phyloP scores from a whole-genome alignment of 2,113 vertebrate genomes.

The Eclectus roratus region DNA sequence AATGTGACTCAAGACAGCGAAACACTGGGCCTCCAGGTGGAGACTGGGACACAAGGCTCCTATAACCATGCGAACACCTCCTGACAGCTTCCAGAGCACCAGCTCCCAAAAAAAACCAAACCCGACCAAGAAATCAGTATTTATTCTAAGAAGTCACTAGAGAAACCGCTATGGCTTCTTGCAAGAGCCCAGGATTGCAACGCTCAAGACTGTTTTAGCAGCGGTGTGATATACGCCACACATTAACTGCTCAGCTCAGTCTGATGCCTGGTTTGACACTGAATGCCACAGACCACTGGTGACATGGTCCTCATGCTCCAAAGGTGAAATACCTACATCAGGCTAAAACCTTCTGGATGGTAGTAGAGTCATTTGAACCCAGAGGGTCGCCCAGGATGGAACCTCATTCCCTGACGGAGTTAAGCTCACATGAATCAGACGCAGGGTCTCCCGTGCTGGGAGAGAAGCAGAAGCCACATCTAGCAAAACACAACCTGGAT shows the following conservation, averaged over 20 bases:
- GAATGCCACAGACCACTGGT: fast-evolving
- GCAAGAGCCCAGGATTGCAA: fast-evolving
- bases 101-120: not conserved
- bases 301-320: fast-evolving
- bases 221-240: fast-evolving
- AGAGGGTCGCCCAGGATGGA: fast-evolving
- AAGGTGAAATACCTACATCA: fast-evolving
- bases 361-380: fast-evolving
- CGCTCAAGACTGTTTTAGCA: fast-evolving
- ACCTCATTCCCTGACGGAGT: fast-evolving
- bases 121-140: fast-evolving
- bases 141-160: fast-evolving
- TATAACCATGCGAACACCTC: fast-evolving
- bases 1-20: fast-evolving
- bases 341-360: not conserved
- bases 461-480: not conserved
- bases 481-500: not conserved
- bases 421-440: not conserved
- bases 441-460: fast-evolving
- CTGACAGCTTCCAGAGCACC: not conserved
- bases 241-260: fast-evolving
- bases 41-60: not conserved
- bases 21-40: fast-evolving
- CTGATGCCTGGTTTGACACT: not conserved
- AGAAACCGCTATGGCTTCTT: fast-evolving